A percentile compares a stretch with the other conserved stretches of the same genome.
phyloP scores from a whole-genome alignment of 1,140 invertebrate genomes.

The Drosophila nikananu region DNA sequence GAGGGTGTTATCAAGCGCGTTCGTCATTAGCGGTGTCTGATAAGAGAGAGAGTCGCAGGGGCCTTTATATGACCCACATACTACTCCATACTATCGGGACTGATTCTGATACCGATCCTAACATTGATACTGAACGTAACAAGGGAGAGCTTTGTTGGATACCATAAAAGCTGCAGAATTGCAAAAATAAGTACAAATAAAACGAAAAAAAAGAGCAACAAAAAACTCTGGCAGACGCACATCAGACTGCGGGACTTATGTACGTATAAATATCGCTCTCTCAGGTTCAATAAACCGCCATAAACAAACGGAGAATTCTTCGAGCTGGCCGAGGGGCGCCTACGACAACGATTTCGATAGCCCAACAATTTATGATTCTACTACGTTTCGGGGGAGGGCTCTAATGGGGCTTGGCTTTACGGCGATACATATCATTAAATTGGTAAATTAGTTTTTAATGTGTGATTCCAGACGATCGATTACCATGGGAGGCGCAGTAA shows the following conservation, averaged over 20 bases:
- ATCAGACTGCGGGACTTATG: constrained; percentile 21
- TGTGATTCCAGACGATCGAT: not conserved
- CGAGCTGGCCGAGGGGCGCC: constrained; percentile 4
- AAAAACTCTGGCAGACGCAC: constrained; percentile 23
- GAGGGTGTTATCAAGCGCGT: constrained; percentile 39
- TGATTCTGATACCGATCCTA: constrained; percentile 1
- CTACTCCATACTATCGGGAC: not conserved
- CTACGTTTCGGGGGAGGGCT: constrained; percentile 8
- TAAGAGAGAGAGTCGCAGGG: constrained; percentile 19
- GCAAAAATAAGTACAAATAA: constrained; percentile 8
- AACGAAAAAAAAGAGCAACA: not conserved
- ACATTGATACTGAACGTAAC: not conserved
- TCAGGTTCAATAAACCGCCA: constrained; percentile 73
- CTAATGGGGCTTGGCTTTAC: constrained; percentile 9
- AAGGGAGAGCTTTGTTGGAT: constrained; percentile 4
- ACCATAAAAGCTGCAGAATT: constrained; percentile 2
- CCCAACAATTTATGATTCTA: constrained; percentile 34
- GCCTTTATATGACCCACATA: constrained; percentile 51
- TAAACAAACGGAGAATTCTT: constrained; percentile 30
- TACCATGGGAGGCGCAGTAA: not conserved
- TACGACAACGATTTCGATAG: constrained; percentile 40
- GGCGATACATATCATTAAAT: not conserved
- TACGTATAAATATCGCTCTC: constrained; percentile 25
- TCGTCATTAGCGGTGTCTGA: constrained; percentile 34
- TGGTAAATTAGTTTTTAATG: constrained; percentile 19